These are phyloP conservation scores for Elegia similella DNA, from an alignment of 2,888 invertebrate genomes.

Conservation along the genomic window DNA sequence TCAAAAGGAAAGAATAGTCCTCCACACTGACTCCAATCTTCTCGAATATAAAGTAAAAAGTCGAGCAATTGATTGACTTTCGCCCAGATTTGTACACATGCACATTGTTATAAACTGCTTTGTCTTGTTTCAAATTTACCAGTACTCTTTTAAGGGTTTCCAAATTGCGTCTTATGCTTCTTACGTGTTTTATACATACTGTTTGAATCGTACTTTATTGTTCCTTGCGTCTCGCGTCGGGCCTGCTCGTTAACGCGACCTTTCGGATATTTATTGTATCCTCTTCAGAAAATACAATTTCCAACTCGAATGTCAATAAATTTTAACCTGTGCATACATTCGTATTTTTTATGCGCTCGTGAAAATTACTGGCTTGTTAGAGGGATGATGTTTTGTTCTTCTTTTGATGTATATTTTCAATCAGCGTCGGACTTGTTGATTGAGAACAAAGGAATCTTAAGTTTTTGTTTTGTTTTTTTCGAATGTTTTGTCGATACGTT, in stretches of 20 bases:
- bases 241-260: constrained; percentile 77
- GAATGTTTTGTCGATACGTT: neutral
- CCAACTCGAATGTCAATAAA: constrained; percentile 69
- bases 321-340: constrained; percentile 56
- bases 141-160: constrained; percentile 18
- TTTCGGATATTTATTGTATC: constrained; percentile 78
- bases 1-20: too few species aligned
- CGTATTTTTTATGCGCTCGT: constrained; percentile 39
- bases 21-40: too few species aligned
- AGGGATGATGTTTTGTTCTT: constrained; percentile 14
- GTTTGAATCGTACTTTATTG: constrained; percentile 72
- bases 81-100: neutral
- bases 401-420: constrained; percentile 8
- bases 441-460: constrained; percentile 3
- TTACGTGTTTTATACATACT: constrained; percentile 48
- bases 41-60: too few species aligned
- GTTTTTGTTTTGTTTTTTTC: too few species aligned
- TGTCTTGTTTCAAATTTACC: constrained; percentile 9
- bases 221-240: constrained; percentile 65
- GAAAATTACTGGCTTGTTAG: constrained; percentile 31
- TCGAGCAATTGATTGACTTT: neutral
- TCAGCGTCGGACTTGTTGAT: neutral
- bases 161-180: constrained; percentile 53
- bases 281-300: constrained; percentile 77
- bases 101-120: constrained; percentile 7